Percentiles rank a stretch among this genome's conserved stretches.
Conservation (phyloP, 2,113 vertebrate genomes). For the Indicator indicator region DNA sequence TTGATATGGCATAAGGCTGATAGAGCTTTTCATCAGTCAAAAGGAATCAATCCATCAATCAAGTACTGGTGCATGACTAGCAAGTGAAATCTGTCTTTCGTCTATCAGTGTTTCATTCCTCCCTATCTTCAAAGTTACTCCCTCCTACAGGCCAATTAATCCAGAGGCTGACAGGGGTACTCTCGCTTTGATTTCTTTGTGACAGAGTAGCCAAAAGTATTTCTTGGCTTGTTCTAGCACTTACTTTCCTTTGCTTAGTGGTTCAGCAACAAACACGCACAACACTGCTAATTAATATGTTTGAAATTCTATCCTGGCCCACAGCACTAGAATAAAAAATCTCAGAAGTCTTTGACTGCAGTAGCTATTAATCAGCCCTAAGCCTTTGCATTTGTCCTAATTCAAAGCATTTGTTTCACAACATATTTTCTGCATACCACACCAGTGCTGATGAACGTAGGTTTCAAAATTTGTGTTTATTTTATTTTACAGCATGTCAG, state of each 20-base stretch:
- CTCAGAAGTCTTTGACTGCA: constrained; percentile 52
- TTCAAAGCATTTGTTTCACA: constrained; percentile 63
- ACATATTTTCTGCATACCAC: constrained; percentile 49
- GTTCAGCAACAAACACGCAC: constrained; percentile 62
- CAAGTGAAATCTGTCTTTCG: constrained; percentile 15
- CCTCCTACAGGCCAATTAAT: constrained; percentile 41
- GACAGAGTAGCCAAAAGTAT: constrained; percentile 47
- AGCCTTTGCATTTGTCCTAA: constrained; percentile 57
- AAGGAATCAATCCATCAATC: constrained; percentile 23
- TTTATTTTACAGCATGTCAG: constrained; percentile 45
- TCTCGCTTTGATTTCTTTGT: constrained; percentile 55
- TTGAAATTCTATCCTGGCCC: constrained; percentile 64
- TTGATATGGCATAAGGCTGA: background rate
- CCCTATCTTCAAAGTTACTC: constrained; percentile 31
- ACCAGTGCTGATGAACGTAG: constrained; percentile 41
- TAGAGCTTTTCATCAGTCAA: constrained; percentile 2
- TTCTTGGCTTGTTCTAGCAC: constrained; percentile 57
- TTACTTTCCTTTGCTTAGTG: constrained; percentile 55
- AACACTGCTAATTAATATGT: constrained; percentile 67
- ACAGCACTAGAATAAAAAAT: constrained; percentile 23
- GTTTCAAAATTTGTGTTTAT: constrained; percentile 58
- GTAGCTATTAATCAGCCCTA: constrained; percentile 58
- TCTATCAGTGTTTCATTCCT: constrained; percentile 18
- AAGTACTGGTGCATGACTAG: background rate
- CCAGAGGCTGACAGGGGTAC: constrained; percentile 5